phyloP scores from a whole-genome alignment of 2,113 vertebrate species.

The Microcebus jonahi region DNA sequence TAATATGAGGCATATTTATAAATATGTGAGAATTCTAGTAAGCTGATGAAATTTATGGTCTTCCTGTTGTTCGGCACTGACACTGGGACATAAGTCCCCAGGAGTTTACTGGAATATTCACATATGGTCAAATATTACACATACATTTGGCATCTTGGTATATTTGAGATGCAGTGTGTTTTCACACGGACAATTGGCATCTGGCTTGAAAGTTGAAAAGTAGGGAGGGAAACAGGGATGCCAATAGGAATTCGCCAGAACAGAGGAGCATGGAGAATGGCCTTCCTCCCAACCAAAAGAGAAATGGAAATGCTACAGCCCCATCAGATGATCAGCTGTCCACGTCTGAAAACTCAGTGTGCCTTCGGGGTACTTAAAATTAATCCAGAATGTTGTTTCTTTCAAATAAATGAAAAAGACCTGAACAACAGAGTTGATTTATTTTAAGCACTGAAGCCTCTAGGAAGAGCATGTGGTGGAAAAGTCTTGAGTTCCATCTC shows the following conservation, averaged over 20 bases:
- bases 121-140: conserved; percentile 73
- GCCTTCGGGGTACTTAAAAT: conserved; percentile 62
- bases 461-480: conserved; percentile 37
- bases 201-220: conserved; percentile 75
- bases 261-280: background rate
- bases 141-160: conserved; percentile 65
- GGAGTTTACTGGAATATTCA: conserved; percentile 65
- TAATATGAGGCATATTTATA: conserved; percentile 48
- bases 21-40: conserved; percentile 51
- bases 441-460: conserved; percentile 63
- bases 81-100: conserved; percentile 55
- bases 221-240: conserved; percentile 53
- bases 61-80: conserved; percentile 64
- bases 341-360: conserved; percentile 32
- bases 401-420: conserved; percentile 63
- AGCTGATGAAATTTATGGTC: conserved; percentile 55
- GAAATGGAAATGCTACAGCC: conserved; percentile 35
- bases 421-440: conserved; percentile 43
- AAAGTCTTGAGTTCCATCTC: conserved; percentile 21
- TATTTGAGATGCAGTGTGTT: conserved; percentile 76
- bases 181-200: conserved; percentile 79
- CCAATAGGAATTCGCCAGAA: conserved; percentile 61
- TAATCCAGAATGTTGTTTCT: conserved; percentile 66
- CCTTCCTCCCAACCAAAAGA: conserved; percentile 6
- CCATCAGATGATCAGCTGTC: conserved; percentile 45